A percentile compares a stretch with the other conserved stretches of the same genome.
Conservation (phyloP, 1,140 invertebrate genomes). For the Drosophila bipectinata region DNA sequence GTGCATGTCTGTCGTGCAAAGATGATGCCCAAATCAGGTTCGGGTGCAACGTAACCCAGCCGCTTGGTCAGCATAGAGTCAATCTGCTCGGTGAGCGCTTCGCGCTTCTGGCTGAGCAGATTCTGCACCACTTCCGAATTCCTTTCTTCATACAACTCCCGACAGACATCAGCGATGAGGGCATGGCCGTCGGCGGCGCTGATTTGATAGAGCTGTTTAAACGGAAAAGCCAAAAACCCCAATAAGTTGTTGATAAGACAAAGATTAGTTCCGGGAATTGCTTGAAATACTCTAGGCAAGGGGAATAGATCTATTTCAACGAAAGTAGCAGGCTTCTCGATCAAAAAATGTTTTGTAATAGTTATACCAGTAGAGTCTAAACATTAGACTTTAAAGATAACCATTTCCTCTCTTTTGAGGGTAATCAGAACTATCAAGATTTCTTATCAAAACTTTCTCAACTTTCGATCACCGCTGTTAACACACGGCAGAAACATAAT, state of each 20-base stretch:
- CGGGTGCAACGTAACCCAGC: constrained; percentile 50
- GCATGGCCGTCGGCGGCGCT: constrained; percentile 56
- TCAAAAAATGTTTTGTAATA: too few species aligned
- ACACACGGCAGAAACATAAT: too few species aligned
- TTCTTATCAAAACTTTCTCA: neutral
- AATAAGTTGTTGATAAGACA: constrained; percentile 45
- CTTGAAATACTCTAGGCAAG: neutral
- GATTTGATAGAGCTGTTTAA: constrained; percentile 65
- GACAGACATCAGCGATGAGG: constrained; percentile 75
- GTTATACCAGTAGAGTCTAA: too few species aligned
- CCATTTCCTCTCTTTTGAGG: neutral
- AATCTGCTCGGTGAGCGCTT: constrained; percentile 58
- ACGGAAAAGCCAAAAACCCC: constrained; percentile 2
- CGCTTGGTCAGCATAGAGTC: constrained; percentile 44
- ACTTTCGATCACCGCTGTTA: too few species aligned
- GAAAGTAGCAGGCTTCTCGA: too few species aligned
- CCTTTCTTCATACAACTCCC: constrained; percentile 60
- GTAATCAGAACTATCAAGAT: neutral
- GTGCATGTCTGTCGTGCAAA: constrained; percentile 68
- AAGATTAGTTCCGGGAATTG: constrained; percentile 37
- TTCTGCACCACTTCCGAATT: constrained; percentile 45
- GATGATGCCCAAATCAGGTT: constrained; percentile 73
- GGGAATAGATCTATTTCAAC: neutral
- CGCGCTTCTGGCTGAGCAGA: constrained; percentile 55
- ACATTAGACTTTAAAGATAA: too few species aligned